Base-by-base conservation (phyloP, 1,140 invertebrate species). In the Platorchestia sp. region DNA sequence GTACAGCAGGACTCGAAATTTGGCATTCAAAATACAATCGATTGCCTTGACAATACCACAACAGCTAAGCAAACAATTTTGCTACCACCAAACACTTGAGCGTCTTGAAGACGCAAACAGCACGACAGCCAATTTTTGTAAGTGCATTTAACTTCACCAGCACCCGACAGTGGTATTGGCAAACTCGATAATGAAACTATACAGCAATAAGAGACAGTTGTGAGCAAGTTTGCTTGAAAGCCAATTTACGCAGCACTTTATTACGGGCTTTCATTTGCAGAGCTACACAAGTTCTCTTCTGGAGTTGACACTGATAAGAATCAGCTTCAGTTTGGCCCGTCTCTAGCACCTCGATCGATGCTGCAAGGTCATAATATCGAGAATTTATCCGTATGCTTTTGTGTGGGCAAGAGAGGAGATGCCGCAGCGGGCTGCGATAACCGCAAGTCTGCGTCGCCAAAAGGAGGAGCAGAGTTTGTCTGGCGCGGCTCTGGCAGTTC, bases 311-410 rank as follows among this genome's bases (percentile, higher is more conserved):
- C 59, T 75, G 59, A 75, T 75, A 75, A 1, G 27, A 75, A 75
- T 75, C 59, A 75, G 59, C 59, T 75, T 75, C 59, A 75, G 59
- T 75, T 75, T 75, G 59, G 59, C 59, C 59, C 59, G 14, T 75
- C 59, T 75, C 59, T 75, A 27, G 59, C 59, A 75, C 59, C 59
- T 75, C 59, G 27, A 75, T 75, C 27, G 59, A 75, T 75, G 59
- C 59, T 75, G 27, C 59, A 75, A 27, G 59, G 59, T 75, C 59
- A 75, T 75, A 75, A 75, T 75, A 75, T 75, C 59, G 27, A 75
- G 59, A 27, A 75, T 75, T 75, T 75, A 75, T 75, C 59, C 59
- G 59, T 75, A 75, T 75, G 59, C 59, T 75, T 75, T 75, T 75
- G 59, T 75, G 59, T 75, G 59, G 59, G 36, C 59, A 3, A 75